phyloP scores from a whole-genome alignment of 1,140 invertebrate species.

The Leptestheria dahalacensis region DNA sequence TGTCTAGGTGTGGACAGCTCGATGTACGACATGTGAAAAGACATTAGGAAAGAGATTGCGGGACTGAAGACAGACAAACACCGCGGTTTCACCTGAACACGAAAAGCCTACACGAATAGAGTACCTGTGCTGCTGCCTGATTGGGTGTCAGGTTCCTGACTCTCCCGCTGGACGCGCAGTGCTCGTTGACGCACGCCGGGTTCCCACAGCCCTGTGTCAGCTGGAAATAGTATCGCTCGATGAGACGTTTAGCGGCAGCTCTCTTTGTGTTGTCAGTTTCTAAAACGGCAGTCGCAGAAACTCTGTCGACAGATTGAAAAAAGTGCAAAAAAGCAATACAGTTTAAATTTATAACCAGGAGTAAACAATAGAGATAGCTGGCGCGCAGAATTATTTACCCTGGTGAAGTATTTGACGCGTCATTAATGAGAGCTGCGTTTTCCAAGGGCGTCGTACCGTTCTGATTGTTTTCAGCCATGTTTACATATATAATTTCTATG shows the following conservation, averaged over 20 bases:
- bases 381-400: neutral
- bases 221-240: constrained; percentile 84
- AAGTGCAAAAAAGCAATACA: neutral
- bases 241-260: constrained; percentile 68
- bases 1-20: too few species aligned
- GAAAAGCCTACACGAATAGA: too few species aligned
- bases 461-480: neutral
- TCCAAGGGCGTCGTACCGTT: neutral
- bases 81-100: too few species aligned
- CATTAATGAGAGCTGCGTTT: neutral
- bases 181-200: constrained; percentile 59
- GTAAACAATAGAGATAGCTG: neutral
- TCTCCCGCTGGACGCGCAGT: constrained; percentile 76
- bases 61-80: too few species aligned
- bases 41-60: too few species aligned
- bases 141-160: constrained; percentile 64
- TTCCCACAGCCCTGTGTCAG: constrained; percentile 80
- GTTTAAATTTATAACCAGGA: neutral
- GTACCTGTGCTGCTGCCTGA: constrained; percentile 61
- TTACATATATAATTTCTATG: neutral
- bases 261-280: constrained; percentile 50
- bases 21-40: too few species aligned
- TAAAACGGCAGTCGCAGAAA: neutral
- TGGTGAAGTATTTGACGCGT: neutral
- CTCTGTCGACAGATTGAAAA: neutral